Evolutionary conservation across 2,888 invertebrate genomes (phyloP).

Genomic region (Galerucella nymphaeae): DNA sequence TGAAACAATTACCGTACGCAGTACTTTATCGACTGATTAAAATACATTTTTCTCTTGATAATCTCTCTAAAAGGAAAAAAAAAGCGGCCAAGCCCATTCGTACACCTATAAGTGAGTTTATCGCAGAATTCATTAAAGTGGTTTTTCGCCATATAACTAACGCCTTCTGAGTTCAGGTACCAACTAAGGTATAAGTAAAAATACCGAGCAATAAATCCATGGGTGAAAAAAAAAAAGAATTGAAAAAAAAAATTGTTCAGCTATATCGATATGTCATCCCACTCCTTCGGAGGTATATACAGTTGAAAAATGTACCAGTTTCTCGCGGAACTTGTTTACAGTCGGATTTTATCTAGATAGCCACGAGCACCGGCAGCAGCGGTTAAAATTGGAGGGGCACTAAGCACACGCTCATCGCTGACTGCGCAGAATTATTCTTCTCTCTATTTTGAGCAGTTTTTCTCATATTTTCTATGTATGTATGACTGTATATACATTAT

Average conservation of each 20-base stretch:
- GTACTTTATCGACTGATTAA: constrained; percentile 1
- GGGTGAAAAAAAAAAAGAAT: constrained; percentile 34
- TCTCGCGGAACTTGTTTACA: constrained; percentile 31
- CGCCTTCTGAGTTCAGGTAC: constrained; percentile 45
- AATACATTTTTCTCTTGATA: neutral
- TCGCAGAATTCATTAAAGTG: constrained; percentile 36
- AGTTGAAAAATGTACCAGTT: constrained; percentile 32
- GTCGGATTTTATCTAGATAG: no score
- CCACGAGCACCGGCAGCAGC: no score
- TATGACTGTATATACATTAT: no score
- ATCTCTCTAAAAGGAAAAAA: constrained; percentile 7
- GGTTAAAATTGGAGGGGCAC: no score
- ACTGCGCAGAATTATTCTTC: no score
- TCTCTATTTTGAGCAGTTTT: no score
- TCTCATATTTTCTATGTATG: no score
- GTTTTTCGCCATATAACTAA: constrained; percentile 41
- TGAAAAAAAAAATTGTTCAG: constrained; percentile 31
- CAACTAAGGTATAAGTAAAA: constrained; percentile 47
- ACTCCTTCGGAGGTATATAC: constrained; percentile 36
- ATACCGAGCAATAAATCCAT: constrained; percentile 43
- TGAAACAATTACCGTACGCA: neutral
- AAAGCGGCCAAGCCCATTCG: constrained; percentile 29
- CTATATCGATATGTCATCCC: constrained; percentile 40
- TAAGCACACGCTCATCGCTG: no score
- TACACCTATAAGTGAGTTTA: constrained; percentile 33